Conservation (phyloP, 2,888 invertebrate species). For the Rhyacophila evoluta region DNA sequence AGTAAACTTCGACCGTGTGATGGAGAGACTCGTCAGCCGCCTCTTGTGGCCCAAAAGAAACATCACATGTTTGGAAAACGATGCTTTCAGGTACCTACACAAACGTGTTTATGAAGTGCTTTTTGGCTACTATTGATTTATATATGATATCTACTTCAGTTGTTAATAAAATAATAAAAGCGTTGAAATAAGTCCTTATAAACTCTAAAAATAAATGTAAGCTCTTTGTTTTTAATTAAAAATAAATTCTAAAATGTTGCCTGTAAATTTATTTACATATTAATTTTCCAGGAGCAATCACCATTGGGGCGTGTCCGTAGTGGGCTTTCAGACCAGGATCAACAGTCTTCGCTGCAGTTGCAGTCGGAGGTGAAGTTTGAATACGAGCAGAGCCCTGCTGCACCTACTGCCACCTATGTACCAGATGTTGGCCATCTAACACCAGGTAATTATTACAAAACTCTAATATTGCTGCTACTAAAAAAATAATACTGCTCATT, state of each 20-base stretch:
- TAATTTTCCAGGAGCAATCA: slow-evolving; percentile 60
- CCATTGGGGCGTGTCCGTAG: slow-evolving; percentile 34
- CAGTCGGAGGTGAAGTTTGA: slow-evolving; percentile 64
- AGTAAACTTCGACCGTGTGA: slow-evolving; percentile 51
- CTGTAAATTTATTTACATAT: too few relatives aligned
- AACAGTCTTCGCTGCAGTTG: slow-evolving; percentile 54
- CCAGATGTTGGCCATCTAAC: slow-evolving; percentile 65
- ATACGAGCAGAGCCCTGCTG: slow-evolving; percentile 61
- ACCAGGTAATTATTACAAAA: too few relatives aligned
- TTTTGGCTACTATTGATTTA: too few relatives aligned
- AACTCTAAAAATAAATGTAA: too few relatives aligned
- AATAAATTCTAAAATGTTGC: too few relatives aligned
- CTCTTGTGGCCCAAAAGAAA: slow-evolving; percentile 86
- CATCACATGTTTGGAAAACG: slow-evolving; percentile 93
- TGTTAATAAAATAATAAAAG: too few relatives aligned
- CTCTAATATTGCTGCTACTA: too few relatives aligned
- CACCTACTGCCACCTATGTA: slow-evolving; percentile 59
- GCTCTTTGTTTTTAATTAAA: too few relatives aligned
- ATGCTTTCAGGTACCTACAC: slow-evolving; percentile 76
- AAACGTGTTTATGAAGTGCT: background rate
- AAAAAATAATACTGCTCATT: too few relatives aligned
- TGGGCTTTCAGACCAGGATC: slow-evolving; percentile 30
- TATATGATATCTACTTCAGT: too few relatives aligned
- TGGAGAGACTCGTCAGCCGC: slow-evolving; percentile 69
- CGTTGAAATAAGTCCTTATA: too few relatives aligned